Evolutionary conservation across 2,113 vertebrate genomes (phyloP).

Genomic region (Phylloscopus trochilus): DNA sequence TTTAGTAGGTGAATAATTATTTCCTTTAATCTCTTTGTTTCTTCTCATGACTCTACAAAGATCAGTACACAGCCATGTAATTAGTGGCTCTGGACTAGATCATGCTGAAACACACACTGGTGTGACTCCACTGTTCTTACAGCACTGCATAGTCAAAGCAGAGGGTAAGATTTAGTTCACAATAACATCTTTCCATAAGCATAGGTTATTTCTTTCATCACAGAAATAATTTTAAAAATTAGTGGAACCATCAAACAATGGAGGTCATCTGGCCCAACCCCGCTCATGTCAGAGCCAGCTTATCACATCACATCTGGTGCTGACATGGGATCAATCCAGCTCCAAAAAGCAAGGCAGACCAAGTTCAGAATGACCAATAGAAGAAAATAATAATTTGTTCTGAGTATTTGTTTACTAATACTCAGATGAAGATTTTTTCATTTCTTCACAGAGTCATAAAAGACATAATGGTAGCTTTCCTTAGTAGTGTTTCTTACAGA

Average conservation of each 20-base stretch:
- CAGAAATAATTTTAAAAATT: neutral
- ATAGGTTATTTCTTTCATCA: neutral
- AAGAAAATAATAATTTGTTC: neutral
- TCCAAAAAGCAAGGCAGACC: neutral
- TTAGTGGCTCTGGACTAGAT: slow-evolving; percentile 36
- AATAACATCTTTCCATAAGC: neutral
- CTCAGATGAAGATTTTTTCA: neutral
- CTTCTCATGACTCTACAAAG: neutral
- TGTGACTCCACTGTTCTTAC: neutral
- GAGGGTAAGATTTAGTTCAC: neutral
- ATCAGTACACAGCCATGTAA: neutral
- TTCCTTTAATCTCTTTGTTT: slow-evolving; percentile 31
- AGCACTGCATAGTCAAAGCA: neutral
- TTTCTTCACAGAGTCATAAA: neutral
- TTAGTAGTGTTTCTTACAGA: neutral
- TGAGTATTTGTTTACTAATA: neutral
- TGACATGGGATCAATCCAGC: neutral
- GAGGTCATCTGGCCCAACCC: neutral
- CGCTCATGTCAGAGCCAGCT: neutral
- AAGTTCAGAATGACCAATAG: neutral
- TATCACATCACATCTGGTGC: neutral
- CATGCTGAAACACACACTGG: neutral
- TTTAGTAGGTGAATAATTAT: slow-evolving; percentile 22
- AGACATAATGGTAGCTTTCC: neutral
- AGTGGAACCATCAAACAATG: neutral